Base-by-base conservation (phyloP, 2,888 invertebrate species). In the Timandra comae region DNA sequence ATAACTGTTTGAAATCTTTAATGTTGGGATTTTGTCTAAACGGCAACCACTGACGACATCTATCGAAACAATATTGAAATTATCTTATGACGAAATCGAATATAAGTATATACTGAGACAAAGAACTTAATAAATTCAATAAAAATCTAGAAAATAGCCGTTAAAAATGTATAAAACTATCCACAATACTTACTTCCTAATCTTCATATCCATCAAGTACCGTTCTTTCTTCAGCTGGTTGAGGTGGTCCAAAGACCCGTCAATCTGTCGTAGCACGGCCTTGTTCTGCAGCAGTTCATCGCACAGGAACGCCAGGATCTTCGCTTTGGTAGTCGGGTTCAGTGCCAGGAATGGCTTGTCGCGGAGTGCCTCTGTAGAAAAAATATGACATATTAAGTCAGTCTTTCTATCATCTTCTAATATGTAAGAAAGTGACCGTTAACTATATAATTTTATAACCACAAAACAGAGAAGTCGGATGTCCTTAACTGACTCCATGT, bases 241-340 rank as follows among this genome's bases (percentile, higher is more conserved):
- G 43, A 95, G 93, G 32, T 91, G 92, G 46, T 98, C 98, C 29
- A 98, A 87, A 39, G 93, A 92, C 16, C 89, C 91, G 61, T 98
- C 98, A 34, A 98, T 93, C 74, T 98, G 97, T 19, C 93, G 88
- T 57, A 95, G 87, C 46, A 98, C 94, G 6, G 94, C 91, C 77
- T 97, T 96, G 74, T 97, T 97, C 77, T 96, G 95, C 26, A 98
- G 88, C 51, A 99, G 87, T 73, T 99, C 98, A 76, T 98, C 96
- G 81, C 98, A 98, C 12, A 98, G 88, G 81, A 94, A 97, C 1
- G 95, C 94, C 28, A 98, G 78, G 58, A 98, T 94, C 45, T 93
- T 91, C 0, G 96, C 93, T 70, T 98, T 98, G 49, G 92, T 90
- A 0, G 94, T 93, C 2, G 97, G 91, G 65, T 91, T 93, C 2